Evolutionary conservation across 1,140 invertebrate genomes (phyloP).

Genomic region (Patella vulgata): DNA sequence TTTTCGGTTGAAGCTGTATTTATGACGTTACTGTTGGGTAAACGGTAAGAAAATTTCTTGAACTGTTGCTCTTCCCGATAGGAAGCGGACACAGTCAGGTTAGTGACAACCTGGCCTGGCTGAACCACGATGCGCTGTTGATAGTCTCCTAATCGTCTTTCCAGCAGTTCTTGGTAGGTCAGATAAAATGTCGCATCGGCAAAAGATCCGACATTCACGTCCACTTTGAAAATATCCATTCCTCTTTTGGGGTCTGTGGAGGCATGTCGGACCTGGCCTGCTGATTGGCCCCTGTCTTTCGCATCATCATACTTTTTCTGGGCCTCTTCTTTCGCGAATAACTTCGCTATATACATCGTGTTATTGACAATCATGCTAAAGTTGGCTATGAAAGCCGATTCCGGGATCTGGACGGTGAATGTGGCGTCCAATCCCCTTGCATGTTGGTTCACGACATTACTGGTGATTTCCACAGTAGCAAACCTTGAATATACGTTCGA

Average conservation of each 20-base stretch:
- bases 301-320: conserved; percentile 29
- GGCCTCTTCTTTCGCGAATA: conserved; percentile 33
- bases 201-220: conserved; percentile 27
- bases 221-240: conserved; percentile 36
- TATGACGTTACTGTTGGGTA: conserved; percentile 1
- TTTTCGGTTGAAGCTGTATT: conserved; percentile 5
- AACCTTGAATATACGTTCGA: conserved; percentile 28
- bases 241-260: conserved; percentile 7
- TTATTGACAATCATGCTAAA: conserved; percentile 40
- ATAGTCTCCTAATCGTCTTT: conserved; percentile 31
- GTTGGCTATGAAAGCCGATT: conserved; percentile 43
- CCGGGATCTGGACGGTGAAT: conserved; percentile 41
- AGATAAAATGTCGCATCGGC: conserved; percentile 28
- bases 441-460: conserved; percentile 20
- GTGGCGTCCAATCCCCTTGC: conserved; percentile 13
- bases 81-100: conserved; percentile 21
- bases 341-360: conserved; percentile 19
- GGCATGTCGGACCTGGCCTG: conserved; percentile 20
- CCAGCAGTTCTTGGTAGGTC: conserved; percentile 36
- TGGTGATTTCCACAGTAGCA: conserved; percentile 27
- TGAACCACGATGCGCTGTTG: conserved; percentile 32
- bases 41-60: conserved; percentile 18
- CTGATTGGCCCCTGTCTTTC: conserved; percentile 16
- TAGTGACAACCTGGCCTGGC: conserved; percentile 30
- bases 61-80: conserved; percentile 39